Evolutionary conservation across 2,797 vertebrate genomes (phyloP).

Genomic region (Urocyon cinereoargenteus): DNA sequence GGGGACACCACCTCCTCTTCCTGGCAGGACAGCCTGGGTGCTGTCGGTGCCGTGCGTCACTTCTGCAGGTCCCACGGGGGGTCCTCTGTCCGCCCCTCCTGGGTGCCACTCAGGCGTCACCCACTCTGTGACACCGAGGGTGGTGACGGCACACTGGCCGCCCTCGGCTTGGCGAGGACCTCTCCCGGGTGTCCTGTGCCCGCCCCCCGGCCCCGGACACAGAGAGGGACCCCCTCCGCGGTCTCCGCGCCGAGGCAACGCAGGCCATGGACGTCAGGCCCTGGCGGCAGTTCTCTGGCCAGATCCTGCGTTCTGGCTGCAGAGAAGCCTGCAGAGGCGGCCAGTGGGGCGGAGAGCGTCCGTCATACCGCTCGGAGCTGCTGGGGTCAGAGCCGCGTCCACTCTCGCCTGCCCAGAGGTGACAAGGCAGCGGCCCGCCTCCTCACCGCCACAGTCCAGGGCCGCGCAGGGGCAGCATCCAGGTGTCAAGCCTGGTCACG

Average conservation of each 20-base stretch:
- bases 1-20: neutral
- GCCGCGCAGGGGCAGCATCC: neutral
- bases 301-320: neutral
- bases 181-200: neutral
- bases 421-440: accelerated
- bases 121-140: accelerated
- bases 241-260: neutral
- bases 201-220: too few relatives aligned
- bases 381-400: accelerated
- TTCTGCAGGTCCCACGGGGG: accelerated
- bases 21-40: neutral
- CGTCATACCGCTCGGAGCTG: neutral
- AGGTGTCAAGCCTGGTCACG: neutral
- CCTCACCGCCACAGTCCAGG: neutral
- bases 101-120: neutral
- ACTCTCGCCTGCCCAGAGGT: neutral
- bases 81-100: neutral
- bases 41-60: accelerated
- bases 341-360: accelerated
- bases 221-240: accelerated
- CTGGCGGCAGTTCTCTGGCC: neutral
- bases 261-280: neutral
- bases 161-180: too few relatives aligned
- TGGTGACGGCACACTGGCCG: accelerated
- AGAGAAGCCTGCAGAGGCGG: neutral